These are phyloP conservation scores for Zeuzera pyrina DNA, from an alignment of 2,888 invertebrate species.

Conservation along the genomic window DNA sequence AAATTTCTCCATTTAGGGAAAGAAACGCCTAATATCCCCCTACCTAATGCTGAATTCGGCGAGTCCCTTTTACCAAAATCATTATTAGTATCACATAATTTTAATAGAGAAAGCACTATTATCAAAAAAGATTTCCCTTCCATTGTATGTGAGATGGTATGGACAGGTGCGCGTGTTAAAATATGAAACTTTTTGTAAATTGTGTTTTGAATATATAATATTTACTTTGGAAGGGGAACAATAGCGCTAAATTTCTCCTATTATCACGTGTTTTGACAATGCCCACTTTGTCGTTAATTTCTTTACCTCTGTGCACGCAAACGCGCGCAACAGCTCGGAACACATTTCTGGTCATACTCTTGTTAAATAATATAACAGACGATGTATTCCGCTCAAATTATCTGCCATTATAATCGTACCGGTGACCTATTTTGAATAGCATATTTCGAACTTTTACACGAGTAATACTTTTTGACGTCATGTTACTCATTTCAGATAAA, in stretches of 20 bases:
- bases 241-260: conserved; percentile 33
- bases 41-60: too few species aligned
- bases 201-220: conserved; percentile 34
- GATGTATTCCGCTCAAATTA: too few species aligned
- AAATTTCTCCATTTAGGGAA: conserved; percentile 23
- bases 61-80: too few species aligned
- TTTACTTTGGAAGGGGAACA: conserved; percentile 34
- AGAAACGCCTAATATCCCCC: conserved; percentile 18
- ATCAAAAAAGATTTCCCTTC: not conserved
- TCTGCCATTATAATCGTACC: too few species aligned
- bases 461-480: too few species aligned
- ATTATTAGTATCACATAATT: too few species aligned
- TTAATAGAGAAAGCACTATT: not conserved
- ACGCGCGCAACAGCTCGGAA: conserved; percentile 26
- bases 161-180: not conserved
- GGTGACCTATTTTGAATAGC: too few species aligned
- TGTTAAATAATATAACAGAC: too few species aligned
- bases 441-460: too few species aligned
- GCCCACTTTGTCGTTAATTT: conserved; percentile 31
- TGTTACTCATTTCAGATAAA: too few species aligned
- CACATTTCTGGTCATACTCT: too few species aligned
- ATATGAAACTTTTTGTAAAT: conserved; percentile 19
- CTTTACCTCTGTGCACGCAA: conserved; percentile 26
- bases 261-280: conserved; percentile 36
- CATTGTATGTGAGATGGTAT: not conserved